These are phyloP conservation scores for Mesoligia furuncula DNA, from an alignment of 2,888 invertebrate genomes.

Conservation along the genomic window DNA sequence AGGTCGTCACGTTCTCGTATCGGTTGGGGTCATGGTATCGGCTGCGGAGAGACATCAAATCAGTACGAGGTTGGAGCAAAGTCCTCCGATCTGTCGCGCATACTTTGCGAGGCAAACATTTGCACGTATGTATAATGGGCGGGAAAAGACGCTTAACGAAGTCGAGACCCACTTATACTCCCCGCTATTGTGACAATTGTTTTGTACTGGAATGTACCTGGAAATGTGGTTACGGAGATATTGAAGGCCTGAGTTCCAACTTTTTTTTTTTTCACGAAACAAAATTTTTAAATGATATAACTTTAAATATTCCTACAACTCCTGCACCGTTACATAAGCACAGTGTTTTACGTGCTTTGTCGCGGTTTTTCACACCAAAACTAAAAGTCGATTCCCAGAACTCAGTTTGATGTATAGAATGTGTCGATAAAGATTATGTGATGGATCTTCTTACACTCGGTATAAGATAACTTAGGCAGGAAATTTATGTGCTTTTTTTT, in stretches of 20 bases:
- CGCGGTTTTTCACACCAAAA: no score
- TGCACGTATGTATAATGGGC: not conserved
- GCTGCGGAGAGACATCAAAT: slow-evolving; percentile 16
- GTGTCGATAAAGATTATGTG: no score
- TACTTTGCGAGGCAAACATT: not conserved
- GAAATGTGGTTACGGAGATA: not conserved
- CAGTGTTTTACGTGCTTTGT: not conserved
- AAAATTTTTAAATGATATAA: no score
- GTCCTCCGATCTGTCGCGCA: not conserved
- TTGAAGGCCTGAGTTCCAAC: not conserved
- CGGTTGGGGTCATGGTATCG: slow-evolving; percentile 49
- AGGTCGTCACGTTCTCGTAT: slow-evolving; percentile 42
- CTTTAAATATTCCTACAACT: no score
- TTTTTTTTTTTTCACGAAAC: not conserved
- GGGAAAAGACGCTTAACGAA: not conserved
- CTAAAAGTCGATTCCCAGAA: no score
- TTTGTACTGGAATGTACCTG: not conserved
- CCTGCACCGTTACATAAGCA: not conserved
- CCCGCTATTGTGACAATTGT: not conserved
- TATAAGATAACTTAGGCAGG: no score
- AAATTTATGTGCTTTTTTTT: no score
- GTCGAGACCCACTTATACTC: not conserved
- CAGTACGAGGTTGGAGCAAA: not conserved
- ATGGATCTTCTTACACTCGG: no score
- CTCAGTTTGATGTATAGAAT: no score